Evolutionary conservation across 2,888 invertebrate genomes (phyloP), one percentile per base, ranked within the genome.

Genomic region (Polia nebulosa): DNA sequence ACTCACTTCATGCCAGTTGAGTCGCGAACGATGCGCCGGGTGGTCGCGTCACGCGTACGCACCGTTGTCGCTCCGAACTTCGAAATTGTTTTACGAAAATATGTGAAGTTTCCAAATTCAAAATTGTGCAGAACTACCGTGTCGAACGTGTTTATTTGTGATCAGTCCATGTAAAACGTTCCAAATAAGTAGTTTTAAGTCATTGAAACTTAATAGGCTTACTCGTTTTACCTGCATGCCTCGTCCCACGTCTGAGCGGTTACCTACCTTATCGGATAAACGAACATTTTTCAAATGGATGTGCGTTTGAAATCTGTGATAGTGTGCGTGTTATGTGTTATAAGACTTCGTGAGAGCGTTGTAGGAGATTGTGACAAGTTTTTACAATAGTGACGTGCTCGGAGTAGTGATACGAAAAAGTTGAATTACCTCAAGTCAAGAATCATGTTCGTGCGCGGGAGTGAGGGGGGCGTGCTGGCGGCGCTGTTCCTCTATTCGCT

Each of bases 231-330:
- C 95, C 95, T 95, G 95, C 94, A 93, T 93, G 93, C 90, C 89
- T 92, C 92, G 92, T 91, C 94, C 93, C 94, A 93, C 94, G 93
- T 91, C 88, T 90, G 91, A 92, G 93, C 94, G 93, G 94, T 93
- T 92, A 92, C 91, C 92, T 91, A 87, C 90, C 89, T 92, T 94
- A 93, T 94, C 92, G 94, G 94, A 94, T 94, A 94, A 95, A 95
- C 94, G 95, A 92, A 95, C 92, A 93, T 93, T 94, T 95, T 95
- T 95, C 93, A 95, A 95, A 95, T 95, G 94, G 93, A 94, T 94
- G 94, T 94, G 94, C 92, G 93, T 93, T 94, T 91, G 87, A 91
- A 90, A 92, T 89, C 84, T 92, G 95, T 93, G 94, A 92, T 93
- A 92, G 94, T 94, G 95, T 94, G 92, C 91, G 94, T 94, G 93